Base-by-base conservation (phyloP, 1,140 invertebrate species). In the Argopecten irradians region DNA sequence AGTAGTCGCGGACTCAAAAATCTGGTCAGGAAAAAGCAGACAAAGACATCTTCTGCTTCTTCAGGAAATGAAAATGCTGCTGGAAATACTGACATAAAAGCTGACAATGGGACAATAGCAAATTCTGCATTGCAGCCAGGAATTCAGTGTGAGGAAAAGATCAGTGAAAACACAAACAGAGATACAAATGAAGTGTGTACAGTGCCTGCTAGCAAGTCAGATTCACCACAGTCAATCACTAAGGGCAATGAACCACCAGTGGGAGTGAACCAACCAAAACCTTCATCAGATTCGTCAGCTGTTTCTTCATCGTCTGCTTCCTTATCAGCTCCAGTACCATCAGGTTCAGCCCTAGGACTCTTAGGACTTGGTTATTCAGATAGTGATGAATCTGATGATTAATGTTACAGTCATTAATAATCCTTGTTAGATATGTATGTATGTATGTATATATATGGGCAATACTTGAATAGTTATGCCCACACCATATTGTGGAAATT, bases 11-110 rank as follows among this genome's bases (percentile, higher is more conserved):
- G 85, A 28, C 82, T 88, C 19, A 88, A 85, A 41, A 84, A 43
- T 11, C 46, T 90, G 0, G 89, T 90, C 13, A 87, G 85, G 82
- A 88, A 83, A 39, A 88, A 90, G 82, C 55, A 28, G 33, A 87
- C 87, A 36, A 84, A 39, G 1, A n/a, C 22, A 71, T 71, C 55
- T 71, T n/a, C 1, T 71, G 55, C n/a, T 71, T n/a, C 22, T 28
- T n/a, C 55, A 71, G n/a, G n/a, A 1, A 28, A 5, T 71, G 55
- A 28, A 71, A 71, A n/a, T 11, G 1, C 55, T 28, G n/a, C 55
- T 71, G 28, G 22, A 28, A 16, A n/a, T 28, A 71, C 55, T 28
- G 16, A 71, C n/a, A 16, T 3, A 5, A n/a, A 19, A 16, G 43
- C 43, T 46, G 11, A 2, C 14, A 16, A 11, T n/a, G n/a, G n/a